Base-by-base conservation (phyloP, 2,888 invertebrate species). In the Platerodrilus igneus region DNA sequence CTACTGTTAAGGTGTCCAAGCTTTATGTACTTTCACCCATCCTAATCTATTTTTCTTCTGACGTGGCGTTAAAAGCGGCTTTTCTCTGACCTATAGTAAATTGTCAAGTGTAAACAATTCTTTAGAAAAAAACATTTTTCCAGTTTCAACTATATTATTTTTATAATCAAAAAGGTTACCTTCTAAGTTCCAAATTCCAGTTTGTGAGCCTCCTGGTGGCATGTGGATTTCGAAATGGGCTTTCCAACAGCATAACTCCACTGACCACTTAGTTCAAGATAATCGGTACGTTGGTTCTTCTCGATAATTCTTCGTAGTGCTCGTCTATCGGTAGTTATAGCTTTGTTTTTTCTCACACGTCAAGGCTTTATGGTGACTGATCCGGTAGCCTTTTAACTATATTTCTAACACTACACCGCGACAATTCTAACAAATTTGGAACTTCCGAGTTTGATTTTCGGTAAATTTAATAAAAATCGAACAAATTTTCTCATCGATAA, bases 1-100 rank as follows among this genome's bases (percentile, higher is more conserved):
- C 34, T 35, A 35, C 9, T 33, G 11, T n/a, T 32, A 11, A 13
- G 6, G 2, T 3, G 19, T 13, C 35, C 35, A 33, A 35, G 10
- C 10, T 23, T 17, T 17, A 31, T 21, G 31, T 11, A 15, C 9
- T 13, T 21, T 20, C 2, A 27, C 35, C 26, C 35, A 35, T 13
- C 3, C 13, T 7, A 35, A 9, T 17, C 18, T 26, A 14, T 17
- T 35, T 20, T 35, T 26, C 13, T 35, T 26, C 10, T 35, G 25
- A 8, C 5, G n/a, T 30, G 10, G 6, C 9, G n/a, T 23, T 9
- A 25, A 15, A 10, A 34, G 17, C 6, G 25, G 17, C 9, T 34
- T 34, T 23, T 30, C 30, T 10, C n/a, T 30, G 9, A 13, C 30
- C 30, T 19, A 3, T 7, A 13, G 15, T n/a, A 26, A 9, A 13